phyloP scores from a whole-genome alignment of 2,888 invertebrate genomes.

The Pachliopta kotzebuea region DNA sequence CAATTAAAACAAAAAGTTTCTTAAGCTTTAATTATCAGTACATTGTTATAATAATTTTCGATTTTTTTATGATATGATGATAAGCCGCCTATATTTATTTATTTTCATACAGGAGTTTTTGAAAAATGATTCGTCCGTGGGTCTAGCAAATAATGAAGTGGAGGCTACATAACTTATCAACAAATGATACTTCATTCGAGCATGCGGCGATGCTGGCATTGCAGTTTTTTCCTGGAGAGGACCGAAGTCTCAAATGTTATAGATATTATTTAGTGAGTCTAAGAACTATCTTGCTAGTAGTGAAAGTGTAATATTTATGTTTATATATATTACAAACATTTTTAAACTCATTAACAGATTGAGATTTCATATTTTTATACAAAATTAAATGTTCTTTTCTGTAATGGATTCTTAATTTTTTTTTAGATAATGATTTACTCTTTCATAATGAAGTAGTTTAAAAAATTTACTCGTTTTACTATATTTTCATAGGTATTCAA shows the following conservation, averaged over 20 bases:
- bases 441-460: conserved; percentile 14
- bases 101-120: conserved; percentile 51
- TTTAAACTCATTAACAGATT: neutral
- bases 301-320: conserved; percentile 20
- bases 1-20: no score
- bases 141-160: conserved; percentile 56
- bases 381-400: neutral
- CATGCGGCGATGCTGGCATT: neutral
- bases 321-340: conserved; percentile 11
- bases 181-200: conserved; percentile 13
- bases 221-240: neutral
- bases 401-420: neutral
- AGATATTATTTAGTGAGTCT: conserved; percentile 11
- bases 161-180: conserved; percentile 54
- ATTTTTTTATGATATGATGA: neutral
- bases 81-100: no score
- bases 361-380: conserved; percentile 25
- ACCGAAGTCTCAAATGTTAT: conserved; percentile 13
- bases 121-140: conserved; percentile 47
- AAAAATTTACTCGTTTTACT: conserved; percentile 19
- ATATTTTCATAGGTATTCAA: conserved; percentile 15
- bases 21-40: no score
- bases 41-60: neutral
- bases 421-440: conserved; percentile 21
- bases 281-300: conserved; percentile 1